Conservation (phyloP, 1,140 invertebrate genomes). For the Whitmania pigra region DNA sequence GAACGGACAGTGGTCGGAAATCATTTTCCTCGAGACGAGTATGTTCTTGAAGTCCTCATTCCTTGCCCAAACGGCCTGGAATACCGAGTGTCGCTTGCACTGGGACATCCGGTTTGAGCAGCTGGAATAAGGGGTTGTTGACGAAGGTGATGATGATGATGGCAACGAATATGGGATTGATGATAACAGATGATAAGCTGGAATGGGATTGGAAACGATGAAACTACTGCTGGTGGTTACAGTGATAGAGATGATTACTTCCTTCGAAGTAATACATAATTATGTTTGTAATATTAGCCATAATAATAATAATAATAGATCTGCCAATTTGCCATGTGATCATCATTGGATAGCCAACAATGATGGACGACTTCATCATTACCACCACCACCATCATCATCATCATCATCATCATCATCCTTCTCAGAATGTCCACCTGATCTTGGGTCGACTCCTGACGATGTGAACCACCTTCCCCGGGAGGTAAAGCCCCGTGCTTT, state of each 20-base stretch:
- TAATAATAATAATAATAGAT: not conserved
- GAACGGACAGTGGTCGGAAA: conserved; percentile 85
- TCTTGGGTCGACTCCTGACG: conserved; percentile 70
- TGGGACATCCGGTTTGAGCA: conserved; percentile 32
- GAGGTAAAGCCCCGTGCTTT: conserved; percentile 60
- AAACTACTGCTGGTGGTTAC: no score
- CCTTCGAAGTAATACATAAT: no score
- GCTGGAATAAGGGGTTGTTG: not conserved
- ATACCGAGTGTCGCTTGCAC: conserved; percentile 54
- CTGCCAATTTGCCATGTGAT: not conserved
- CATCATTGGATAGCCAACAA: no score
- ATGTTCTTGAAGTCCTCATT: conserved; percentile 79
- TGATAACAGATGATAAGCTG: no score
- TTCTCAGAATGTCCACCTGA: conserved; percentile 48
- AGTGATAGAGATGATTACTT: no score
- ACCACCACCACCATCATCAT: no score
- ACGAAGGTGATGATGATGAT: no score
- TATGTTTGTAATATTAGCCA: not conserved
- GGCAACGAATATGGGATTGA: no score
- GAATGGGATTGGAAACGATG: no score
- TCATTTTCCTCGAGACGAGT: conserved; percentile 77
- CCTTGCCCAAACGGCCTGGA: conserved; percentile 76
- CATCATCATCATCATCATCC: no score
- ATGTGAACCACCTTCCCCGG: conserved; percentile 79
- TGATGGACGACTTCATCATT: no score